phyloP scores from a whole-genome alignment of 2,888 invertebrate genomes.

The Chouioia cunea region DNA sequence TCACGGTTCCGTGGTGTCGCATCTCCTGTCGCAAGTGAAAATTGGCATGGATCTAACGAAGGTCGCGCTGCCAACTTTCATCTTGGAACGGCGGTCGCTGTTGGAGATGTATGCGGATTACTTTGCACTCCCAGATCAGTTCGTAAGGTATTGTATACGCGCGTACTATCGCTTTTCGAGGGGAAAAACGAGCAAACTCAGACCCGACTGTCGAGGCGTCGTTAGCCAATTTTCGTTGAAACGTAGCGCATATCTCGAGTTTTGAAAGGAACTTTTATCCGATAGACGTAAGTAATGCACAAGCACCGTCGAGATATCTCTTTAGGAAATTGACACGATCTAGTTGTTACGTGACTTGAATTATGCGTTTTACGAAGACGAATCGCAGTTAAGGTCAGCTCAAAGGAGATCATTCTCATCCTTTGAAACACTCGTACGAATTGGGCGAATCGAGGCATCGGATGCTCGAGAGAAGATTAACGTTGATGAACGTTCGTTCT shows the following conservation, averaged over 20 bases:
- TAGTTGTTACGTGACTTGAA: too few relatives aligned
- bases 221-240: too few relatives aligned
- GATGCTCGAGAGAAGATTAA: too few relatives aligned
- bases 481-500: neutral
- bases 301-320: too few relatives aligned
- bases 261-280: neutral
- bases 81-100: slow-evolving; percentile 94
- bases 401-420: too few relatives aligned
- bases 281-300: neutral
- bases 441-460: too few relatives aligned
- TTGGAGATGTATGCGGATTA: slow-evolving; percentile 99
- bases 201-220: too few relatives aligned
- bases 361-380: too few relatives aligned
- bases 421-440: too few relatives aligned
- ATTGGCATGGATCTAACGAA: slow-evolving; percentile 99
- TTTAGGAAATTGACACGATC: too few relatives aligned
- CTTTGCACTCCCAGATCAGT: slow-evolving; percentile 98
- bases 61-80: slow-evolving; percentile 98
- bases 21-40: slow-evolving; percentile 96
- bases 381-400: too few relatives aligned
- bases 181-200: neutral
- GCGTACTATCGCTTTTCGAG: neutral
- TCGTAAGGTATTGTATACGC: slow-evolving; percentile 77
- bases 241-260: slow-evolving; percentile 1
- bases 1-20: slow-evolving; percentile 97